Evolutionary conservation across 2,888 invertebrate species (phyloP).

Genomic region (Dendrolimus houi): DNA sequence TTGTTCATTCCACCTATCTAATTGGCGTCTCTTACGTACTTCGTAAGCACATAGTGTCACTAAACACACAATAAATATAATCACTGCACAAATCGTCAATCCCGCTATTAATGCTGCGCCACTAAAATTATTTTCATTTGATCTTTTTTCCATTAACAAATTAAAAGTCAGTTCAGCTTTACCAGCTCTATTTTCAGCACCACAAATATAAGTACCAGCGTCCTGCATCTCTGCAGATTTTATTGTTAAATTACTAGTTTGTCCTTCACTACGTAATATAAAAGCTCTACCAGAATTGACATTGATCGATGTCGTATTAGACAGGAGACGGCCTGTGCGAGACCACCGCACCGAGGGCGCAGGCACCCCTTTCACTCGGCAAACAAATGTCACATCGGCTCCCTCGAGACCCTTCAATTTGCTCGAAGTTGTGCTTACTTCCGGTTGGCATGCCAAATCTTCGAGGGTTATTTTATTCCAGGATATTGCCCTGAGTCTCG

Average conservation of each 20-base stretch:
- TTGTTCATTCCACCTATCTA: conserved; percentile 71
- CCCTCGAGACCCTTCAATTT: conserved; percentile 82
- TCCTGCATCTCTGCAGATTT: conserved; percentile 84
- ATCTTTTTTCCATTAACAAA: conserved; percentile 81
- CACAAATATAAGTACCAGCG: conserved; percentile 85
- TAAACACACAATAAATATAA: conserved; percentile 81
- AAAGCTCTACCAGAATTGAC: conserved; percentile 77
- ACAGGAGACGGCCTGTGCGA: conserved; percentile 81
- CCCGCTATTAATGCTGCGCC: conserved; percentile 80
- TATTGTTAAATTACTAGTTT: conserved; percentile 84
- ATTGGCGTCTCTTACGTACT: conserved; percentile 76
- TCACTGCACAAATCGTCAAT: conserved; percentile 80
- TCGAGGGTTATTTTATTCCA: conserved; percentile 87
- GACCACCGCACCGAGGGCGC: conserved; percentile 85
- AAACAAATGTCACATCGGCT: conserved; percentile 83
- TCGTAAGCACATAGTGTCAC: conserved; percentile 81
- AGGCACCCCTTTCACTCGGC: conserved; percentile 82
- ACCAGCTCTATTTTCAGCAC: conserved; percentile 89
- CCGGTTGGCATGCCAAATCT: conserved; percentile 87
- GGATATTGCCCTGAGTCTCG: conserved; percentile 77
- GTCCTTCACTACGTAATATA: conserved; percentile 79
- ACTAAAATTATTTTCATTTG: conserved; percentile 76
- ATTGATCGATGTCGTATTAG: conserved; percentile 70
- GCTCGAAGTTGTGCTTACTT: conserved; percentile 77
- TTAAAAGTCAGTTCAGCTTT: conserved; percentile 84